Conservation (phyloP, 2,797 vertebrate species). For the Anas acuta region DNA sequence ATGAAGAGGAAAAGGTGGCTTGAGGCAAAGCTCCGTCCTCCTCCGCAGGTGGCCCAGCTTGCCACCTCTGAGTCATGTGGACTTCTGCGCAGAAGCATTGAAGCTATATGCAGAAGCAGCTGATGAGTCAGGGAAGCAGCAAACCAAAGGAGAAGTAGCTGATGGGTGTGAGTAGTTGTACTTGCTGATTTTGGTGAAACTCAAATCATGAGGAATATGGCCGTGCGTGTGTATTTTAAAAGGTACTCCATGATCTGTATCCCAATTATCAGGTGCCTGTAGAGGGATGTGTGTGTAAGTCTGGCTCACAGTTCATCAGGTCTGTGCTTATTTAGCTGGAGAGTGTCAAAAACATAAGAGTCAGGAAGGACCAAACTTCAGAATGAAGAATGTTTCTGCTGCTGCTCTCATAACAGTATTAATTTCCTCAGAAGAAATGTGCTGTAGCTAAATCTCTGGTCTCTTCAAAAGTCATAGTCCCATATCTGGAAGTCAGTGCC, state of each 20-base stretch:
- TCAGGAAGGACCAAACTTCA: neutral
- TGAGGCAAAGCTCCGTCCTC: neutral
- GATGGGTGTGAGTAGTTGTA: neutral
- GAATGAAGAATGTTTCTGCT: neutral
- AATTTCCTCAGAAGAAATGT: neutral
- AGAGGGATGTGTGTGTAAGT: too few species aligned
- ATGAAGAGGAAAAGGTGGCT: neutral
- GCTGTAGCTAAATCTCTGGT: neutral
- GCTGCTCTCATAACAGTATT: neutral
- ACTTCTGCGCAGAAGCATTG: neutral
- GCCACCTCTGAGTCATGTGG: neutral
- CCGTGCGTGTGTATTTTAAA: neutral
- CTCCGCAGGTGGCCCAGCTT: neutral
- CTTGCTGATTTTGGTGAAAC: neutral
- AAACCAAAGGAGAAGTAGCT: neutral
- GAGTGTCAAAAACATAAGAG: neutral
- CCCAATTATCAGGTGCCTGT: fast-evolving
- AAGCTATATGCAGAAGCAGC: neutral
- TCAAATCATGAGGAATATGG: neutral
- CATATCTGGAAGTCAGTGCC: neutral
- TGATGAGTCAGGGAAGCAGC: constrained; percentile 9
- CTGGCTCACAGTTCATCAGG: fast-evolving
- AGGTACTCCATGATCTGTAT: neutral
- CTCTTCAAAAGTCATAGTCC: neutral
- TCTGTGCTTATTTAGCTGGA: neutral